phyloP scores from a whole-genome alignment of 2,797 vertebrate species.

The Muscicapa striata region DNA sequence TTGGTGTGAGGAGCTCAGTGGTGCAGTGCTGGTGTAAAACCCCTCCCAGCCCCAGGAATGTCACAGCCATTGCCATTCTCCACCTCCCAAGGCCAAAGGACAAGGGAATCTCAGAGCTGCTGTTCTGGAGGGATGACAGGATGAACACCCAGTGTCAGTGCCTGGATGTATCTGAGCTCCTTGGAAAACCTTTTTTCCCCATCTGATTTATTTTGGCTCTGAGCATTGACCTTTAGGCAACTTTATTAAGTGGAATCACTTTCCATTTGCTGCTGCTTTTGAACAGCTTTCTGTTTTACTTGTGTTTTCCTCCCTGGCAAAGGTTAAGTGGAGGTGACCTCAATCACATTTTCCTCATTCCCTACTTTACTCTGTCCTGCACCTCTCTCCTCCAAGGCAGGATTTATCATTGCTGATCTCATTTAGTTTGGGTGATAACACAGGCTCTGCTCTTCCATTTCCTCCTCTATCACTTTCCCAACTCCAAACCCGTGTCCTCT shows the following conservation, averaged over 20 bases:
- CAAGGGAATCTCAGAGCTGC: rapidly evolving
- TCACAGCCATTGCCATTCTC: background rate
- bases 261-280: background rate
- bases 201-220: background rate
- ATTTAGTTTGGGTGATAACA: background rate
- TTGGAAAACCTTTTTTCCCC: background rate
- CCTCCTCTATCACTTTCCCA: background rate
- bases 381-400: background rate
- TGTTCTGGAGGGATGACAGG: background rate
- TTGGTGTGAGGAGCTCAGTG: rapidly evolving
- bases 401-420: background rate
- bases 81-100: rapidly evolving
- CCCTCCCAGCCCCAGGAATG: background rate
- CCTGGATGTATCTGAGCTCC: background rate
- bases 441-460: background rate
- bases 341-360: conserved; percentile 29
- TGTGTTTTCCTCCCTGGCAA: background rate
- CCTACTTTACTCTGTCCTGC: background rate
- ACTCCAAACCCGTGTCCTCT: background rate
- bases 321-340: conserved; percentile 17
- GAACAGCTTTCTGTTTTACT: background rate
- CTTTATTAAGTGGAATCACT: conserved; percentile 4
- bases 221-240: background rate
- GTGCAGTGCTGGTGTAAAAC: background rate
- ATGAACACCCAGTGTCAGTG: too few relatives aligned